A percentile compares a stretch with the other conserved stretches of the same genome.
These are phyloP conservation scores for Osmoderma eremita DNA, from an alignment of 2,888 invertebrate species.

Conservation along the genomic window DNA sequence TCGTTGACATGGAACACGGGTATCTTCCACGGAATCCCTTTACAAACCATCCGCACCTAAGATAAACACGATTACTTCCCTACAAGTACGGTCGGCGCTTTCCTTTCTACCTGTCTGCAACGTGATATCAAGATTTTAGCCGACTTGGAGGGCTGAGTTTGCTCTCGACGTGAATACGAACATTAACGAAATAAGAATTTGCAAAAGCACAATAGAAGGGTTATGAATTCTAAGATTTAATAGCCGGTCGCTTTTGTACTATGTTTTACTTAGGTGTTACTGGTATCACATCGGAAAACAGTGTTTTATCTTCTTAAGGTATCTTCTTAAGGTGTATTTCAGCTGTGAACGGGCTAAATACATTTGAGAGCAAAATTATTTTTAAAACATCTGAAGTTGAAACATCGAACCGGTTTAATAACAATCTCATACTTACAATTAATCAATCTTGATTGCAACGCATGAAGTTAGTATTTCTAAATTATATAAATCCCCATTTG, in stretches of 20 bases:
- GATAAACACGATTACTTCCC: constrained; percentile 31
- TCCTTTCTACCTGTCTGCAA: constrained; percentile 31
- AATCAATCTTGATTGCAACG: too few species aligned
- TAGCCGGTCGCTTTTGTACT: background rate
- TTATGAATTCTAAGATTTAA: background rate
- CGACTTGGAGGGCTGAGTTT: background rate
- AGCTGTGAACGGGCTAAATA: too few species aligned
- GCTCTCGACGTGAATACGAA: background rate
- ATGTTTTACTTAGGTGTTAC: too few species aligned
- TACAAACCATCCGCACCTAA: constrained; percentile 29
- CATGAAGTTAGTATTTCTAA: too few species aligned
- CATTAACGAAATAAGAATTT: constrained; percentile 9
- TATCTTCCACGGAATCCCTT: constrained; percentile 16
- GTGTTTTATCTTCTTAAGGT: too few species aligned
- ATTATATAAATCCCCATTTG: too few species aligned
- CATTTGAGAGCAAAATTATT: too few species aligned
- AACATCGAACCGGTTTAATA: too few species aligned
- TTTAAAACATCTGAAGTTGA: too few species aligned
- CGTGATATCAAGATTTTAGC: constrained; percentile 20
- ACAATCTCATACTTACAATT: too few species aligned
- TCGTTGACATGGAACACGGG: constrained; percentile 10
- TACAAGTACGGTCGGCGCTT: constrained; percentile 10
- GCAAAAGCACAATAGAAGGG: background rate
- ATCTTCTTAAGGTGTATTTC: too few species aligned
- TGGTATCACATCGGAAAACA: too few species aligned